These are phyloP conservation scores for Dolomedes plantarius DNA, from an alignment of 2,888 invertebrate species.

Conservation along the genomic window DNA sequence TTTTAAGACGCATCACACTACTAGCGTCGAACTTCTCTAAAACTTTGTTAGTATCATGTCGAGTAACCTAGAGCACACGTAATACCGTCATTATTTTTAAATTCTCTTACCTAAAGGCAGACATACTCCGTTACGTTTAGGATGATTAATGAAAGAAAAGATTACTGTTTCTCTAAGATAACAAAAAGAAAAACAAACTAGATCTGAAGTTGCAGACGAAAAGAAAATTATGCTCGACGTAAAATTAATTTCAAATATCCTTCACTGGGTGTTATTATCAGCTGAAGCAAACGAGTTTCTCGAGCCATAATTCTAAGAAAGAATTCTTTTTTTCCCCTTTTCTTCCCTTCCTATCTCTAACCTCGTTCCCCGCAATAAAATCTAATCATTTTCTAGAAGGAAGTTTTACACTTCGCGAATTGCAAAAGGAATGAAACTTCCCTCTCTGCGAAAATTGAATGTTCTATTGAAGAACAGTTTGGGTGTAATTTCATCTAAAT, in stretches of 20 bases:
- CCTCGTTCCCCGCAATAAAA: not conserved
- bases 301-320: no score
- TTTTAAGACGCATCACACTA: no score
- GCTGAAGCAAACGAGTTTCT: not conserved
- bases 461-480: conserved; percentile 9
- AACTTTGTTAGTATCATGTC: no score
- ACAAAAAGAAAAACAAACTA: no score
- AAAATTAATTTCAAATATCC: not conserved
- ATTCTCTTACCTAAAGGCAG: no score
- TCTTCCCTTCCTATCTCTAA: not conserved
- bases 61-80: no score
- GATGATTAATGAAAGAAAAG: no score
- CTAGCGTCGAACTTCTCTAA: no score
- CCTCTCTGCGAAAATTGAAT: not conserved
- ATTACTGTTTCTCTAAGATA: no score
- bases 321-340: not conserved
- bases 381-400: not conserved
- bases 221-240: not conserved
- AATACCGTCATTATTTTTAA: no score
- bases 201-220: not conserved
- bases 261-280: not conserved
- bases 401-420: not conserved
- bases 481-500: conserved; percentile 3
- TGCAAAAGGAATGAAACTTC: not conserved
- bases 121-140: no score